Base-by-base conservation (phyloP, 2,113 vertebrate genomes). In the Dolichotis patagonum region DNA sequence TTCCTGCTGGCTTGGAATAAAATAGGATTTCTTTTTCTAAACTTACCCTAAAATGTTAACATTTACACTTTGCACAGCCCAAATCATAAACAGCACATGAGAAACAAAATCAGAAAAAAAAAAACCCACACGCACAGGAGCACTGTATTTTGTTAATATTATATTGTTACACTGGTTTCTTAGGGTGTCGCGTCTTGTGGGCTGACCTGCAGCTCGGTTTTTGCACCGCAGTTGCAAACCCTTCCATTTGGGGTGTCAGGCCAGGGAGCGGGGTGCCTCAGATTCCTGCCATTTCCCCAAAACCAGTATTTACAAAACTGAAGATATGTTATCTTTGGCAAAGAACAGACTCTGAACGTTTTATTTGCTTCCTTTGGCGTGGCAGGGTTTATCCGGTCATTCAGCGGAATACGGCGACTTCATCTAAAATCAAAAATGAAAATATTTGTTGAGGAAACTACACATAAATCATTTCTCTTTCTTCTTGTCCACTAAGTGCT, bases 361-460 rank as follows among this genome's bases (percentile, higher is more conserved):
- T 82, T 80, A 38, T n/a, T 54, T 22, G 69, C 69, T 96, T 94
- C 84, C 54, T 96, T 91, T 28, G 43, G 91, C 1, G 9, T 77
- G 96, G 96, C 96, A 90, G 96, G 88, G 38, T 87, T 28, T 46
- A 56, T 78, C 19, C 54, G 80, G 60, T 99, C 97, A 99, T 92
- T 99, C 98, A 96, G 98, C 95, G 94, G 98, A 98, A 96, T 99
- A 99, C 8, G 99, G 99, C 96, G 99, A 99, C 95, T 98, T 98
- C 98, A 99, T 97, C 99, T 99, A 85, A 91, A 98, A 98, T 95
- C 69, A 85, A 97, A 98, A 98, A 97, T 7, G 71, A 91, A 96
- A 98, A 97, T 80, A 43, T 85, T 96, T 88, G 98, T 91, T 96
- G 30, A 95, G 16, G 14, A 30, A 75, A 67, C 28, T 91, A 38